These are phyloP conservation scores for Synergus japonicus DNA, from an alignment of 2,888 invertebrate genomes.

Conservation along the genomic window DNA sequence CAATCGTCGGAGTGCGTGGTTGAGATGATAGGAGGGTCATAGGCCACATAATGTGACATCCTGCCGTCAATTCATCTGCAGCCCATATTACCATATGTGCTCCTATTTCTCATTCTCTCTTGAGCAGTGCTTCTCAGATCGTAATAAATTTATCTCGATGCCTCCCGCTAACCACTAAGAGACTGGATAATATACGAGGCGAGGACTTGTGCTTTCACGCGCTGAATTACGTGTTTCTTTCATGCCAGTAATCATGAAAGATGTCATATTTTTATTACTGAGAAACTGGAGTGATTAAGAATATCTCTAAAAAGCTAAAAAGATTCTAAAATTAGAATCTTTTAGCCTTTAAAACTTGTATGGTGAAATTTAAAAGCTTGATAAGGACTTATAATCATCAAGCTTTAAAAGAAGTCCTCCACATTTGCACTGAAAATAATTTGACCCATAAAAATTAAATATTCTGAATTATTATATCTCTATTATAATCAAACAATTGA, in stretches of 20 bases:
- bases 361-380: neutral
- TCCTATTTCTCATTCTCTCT: conserved; percentile 45
- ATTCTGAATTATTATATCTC: neutral
- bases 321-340: conserved; percentile 2
- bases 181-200: neutral
- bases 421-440: too few relatives aligned
- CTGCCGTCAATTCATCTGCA: conserved; percentile 71
- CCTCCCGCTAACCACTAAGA: neutral
- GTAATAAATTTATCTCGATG: conserved; percentile 16
- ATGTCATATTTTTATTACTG: neutral
- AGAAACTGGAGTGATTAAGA: neutral
- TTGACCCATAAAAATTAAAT: neutral
- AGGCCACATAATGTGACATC: conserved; percentile 74
- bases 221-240: neutral
- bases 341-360: neutral
- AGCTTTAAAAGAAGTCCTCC: neutral
- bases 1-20: conserved; percentile 59
- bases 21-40: conserved; percentile 67
- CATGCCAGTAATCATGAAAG: neutral
- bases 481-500: neutral
- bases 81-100: conserved; percentile 59
- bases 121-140: conserved; percentile 52
- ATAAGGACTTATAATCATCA: neutral
- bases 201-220: conserved; percentile 25
- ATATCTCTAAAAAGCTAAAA: neutral